A percentile compares a stretch with the other conserved stretches of the same genome.
Conservation (phyloP, 2,888 invertebrate species). For the Serripes groenlandicus region DNA sequence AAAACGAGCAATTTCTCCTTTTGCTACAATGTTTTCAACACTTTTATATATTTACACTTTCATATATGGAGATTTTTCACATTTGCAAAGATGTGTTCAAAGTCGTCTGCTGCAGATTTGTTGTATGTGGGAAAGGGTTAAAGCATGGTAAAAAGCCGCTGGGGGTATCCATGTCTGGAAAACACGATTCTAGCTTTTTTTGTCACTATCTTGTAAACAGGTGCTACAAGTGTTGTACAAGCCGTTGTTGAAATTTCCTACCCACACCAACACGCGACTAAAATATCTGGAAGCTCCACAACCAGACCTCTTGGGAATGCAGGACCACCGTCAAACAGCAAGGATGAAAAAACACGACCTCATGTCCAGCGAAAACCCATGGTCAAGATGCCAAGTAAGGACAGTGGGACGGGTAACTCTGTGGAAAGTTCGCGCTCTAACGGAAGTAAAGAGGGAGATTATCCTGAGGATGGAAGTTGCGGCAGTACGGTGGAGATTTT, state of each 20-base stretch:
- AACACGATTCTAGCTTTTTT: too few relatives aligned
- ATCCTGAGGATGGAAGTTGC: slow-evolving; percentile 56
- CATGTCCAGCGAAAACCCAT: slow-evolving; percentile 72
- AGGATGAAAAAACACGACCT: slow-evolving; percentile 29
- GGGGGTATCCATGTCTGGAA: too few relatives aligned
- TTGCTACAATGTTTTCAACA: too few relatives aligned
- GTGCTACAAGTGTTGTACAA: slow-evolving; percentile 37
- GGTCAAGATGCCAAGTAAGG: slow-evolving; percentile 78
- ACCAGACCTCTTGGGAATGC: slow-evolving; percentile 61
- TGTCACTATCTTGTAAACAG: slow-evolving; percentile 31
- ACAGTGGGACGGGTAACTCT: slow-evolving; percentile 76
- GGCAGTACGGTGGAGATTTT: slow-evolving; percentile 57
- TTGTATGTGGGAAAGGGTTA: too few relatives aligned
- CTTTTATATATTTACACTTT: too few relatives aligned
- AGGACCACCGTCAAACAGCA: slow-evolving; percentile 11
- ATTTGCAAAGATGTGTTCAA: too few relatives aligned
- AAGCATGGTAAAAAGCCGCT: too few relatives aligned
- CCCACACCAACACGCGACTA: slow-evolving; percentile 39
- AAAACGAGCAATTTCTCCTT: too few relatives aligned
- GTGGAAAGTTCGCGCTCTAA: slow-evolving; percentile 74
- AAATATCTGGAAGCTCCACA: slow-evolving; percentile 50
- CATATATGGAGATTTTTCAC: too few relatives aligned
- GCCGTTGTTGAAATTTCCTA: slow-evolving; percentile 52
- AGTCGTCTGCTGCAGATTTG: too few relatives aligned
- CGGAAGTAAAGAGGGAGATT: slow-evolving; percentile 69